Conservation (phyloP, 2,888 invertebrate genomes). For the Synanthedon andrenaeformis region DNA sequence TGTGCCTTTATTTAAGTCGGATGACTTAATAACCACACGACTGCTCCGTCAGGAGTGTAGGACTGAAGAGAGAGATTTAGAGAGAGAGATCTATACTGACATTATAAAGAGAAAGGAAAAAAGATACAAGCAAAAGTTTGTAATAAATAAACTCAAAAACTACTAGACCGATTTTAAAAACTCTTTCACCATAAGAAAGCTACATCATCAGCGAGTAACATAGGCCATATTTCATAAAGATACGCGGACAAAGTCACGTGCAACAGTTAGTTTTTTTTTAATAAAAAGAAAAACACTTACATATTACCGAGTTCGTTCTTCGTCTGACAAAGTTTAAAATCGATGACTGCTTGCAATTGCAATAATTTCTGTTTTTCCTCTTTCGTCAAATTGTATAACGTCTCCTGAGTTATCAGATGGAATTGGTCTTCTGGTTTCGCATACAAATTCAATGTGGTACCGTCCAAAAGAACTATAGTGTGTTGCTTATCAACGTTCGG, state of each 20-base stretch:
- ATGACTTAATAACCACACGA: too few relatives aligned
- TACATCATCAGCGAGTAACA: too few relatives aligned
- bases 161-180: too few relatives aligned
- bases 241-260: neutral
- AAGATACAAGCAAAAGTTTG: too few relatives aligned
- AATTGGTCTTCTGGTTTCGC: slow-evolving; percentile 29
- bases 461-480: slow-evolving; percentile 14
- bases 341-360: slow-evolving; percentile 31
- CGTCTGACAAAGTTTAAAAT: slow-evolving; percentile 32
- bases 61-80: too few relatives aligned
- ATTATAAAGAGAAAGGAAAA: too few relatives aligned
- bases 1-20: too few relatives aligned
- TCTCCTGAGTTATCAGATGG: slow-evolving; percentile 27
- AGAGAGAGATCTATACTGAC: too few relatives aligned
- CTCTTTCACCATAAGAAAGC: too few relatives aligned
- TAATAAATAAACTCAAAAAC: too few relatives aligned
- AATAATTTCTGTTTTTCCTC: slow-evolving; percentile 22
- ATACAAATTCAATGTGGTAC: slow-evolving; percentile 14
- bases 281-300: slow-evolving; percentile 30
- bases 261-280: neutral
- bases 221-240: too few relatives aligned
- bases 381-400: slow-evolving; percentile 15
- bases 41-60: too few relatives aligned
- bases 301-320: slow-evolving; percentile 36
- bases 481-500: neutral